A percentile compares a stretch with the other conserved stretches of the same genome.
Conservation (phyloP, 2,888 invertebrate species). For the Cylloceria caligata region DNA sequence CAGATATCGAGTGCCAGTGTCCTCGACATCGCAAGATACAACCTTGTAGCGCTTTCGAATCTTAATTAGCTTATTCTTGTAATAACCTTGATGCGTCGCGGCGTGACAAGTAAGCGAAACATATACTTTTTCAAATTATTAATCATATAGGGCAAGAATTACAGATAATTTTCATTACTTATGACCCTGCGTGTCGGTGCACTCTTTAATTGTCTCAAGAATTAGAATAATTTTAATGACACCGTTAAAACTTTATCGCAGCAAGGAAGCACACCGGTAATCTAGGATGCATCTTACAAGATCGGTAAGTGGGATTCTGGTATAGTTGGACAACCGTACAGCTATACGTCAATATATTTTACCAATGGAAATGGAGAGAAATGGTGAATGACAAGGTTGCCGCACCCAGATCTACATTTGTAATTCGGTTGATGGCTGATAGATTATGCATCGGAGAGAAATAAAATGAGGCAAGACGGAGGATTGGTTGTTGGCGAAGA, state of each 20-base stretch:
- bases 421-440: neutral
- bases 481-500: conserved; percentile 11
- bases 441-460: neutral
- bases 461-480: neutral
- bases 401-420: neutral
- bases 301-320: too few species aligned
- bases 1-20: conserved; percentile 50
- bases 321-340: too few species aligned
- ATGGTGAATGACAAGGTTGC: neutral
- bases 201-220: neutral
- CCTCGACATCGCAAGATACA: conserved; percentile 59
- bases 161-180: neutral
- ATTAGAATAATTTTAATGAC: too few species aligned
- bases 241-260: too few species aligned
- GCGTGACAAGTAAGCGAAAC: conserved; percentile 48
- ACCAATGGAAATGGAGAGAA: neutral
- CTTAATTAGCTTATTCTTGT: conserved; percentile 70
- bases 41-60: conserved; percentile 76
- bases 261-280: too few species aligned
- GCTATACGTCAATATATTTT: neutral
- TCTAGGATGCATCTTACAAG: too few species aligned
- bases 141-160: neutral
- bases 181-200: conserved; percentile 3
- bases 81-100: conserved; percentile 68
- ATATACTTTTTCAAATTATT: neutral